A percentile compares a stretch with the other conserved stretches of the same genome.
Evolutionary conservation across 2,113 vertebrate genomes (phyloP).

Genomic region (Dipodomys ordii): DNA sequence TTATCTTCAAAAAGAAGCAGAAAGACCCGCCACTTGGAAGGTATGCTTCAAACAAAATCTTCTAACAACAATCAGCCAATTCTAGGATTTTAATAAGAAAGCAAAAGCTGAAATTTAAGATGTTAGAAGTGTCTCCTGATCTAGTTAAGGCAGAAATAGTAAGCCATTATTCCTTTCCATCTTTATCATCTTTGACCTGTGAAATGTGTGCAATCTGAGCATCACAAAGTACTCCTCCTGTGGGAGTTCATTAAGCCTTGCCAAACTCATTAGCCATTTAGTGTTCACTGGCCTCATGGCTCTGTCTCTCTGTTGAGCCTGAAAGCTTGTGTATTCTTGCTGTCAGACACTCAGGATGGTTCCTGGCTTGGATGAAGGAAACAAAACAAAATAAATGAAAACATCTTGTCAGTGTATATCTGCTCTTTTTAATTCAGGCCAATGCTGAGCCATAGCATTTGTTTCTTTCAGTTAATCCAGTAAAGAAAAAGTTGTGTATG

Average conservation of each 20-base stretch:
- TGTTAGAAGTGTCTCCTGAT: conserved; percentile 52
- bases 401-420: neutral
- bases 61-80: neutral
- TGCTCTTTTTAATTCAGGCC: neutral
- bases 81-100: conserved; percentile 47
- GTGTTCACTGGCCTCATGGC: conserved; percentile 18
- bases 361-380: conserved; percentile 21
- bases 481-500: neutral
- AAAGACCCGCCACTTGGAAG: neutral
- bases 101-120: conserved; percentile 35
- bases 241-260: conserved; percentile 67
- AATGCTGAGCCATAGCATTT: neutral
- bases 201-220: conserved; percentile 51
- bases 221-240: conserved; percentile 59
- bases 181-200: conserved; percentile 76
- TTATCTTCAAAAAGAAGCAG: neutral
- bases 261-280: conserved; percentile 58
- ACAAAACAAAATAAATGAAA: conserved; percentile 49
- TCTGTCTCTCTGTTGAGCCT: conserved; percentile 37
- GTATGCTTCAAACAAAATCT: neutral
- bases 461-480: neutral
- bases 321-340: conserved; percentile 27
- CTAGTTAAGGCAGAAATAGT: neutral
- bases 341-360: conserved; percentile 1
- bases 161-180: conserved; percentile 62